Evolutionary conservation across 1,140 invertebrate species (phyloP).

Genomic region (Cherax quadricarinatus): DNA sequence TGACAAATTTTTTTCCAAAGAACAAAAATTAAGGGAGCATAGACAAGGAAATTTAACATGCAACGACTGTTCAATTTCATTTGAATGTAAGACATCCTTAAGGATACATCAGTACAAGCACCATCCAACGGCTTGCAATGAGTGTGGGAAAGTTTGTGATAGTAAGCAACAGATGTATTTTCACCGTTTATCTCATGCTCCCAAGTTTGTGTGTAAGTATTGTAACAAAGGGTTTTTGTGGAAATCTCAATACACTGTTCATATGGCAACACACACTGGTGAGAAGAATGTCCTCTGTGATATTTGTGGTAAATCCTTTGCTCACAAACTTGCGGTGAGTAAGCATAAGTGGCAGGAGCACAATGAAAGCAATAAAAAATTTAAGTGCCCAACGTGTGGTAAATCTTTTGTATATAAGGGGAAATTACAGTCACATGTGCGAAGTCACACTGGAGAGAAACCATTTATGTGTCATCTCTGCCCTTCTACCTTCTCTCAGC

Average conservation of each 20-base stretch:
- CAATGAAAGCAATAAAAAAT: slow-evolving; percentile 61
- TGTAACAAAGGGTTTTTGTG: slow-evolving; percentile 58
- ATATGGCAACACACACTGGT: slow-evolving; percentile 60
- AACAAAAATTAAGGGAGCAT: slow-evolving; percentile 49
- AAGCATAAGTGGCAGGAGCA: slow-evolving; percentile 66
- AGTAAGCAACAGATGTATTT: slow-evolving; percentile 66
- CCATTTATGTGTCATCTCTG: slow-evolving; percentile 49
- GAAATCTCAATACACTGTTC: slow-evolving; percentile 51
- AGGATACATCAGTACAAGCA: slow-evolving; percentile 55
- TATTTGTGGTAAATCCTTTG: slow-evolving; percentile 57
- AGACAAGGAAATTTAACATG: slow-evolving; percentile 46
- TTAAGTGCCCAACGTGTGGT: slow-evolving; percentile 46
- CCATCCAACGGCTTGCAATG: slow-evolving; percentile 53
- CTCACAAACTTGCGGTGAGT: slow-evolving; percentile 51
- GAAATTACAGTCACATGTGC: slow-evolving; percentile 50
- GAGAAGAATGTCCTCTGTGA: slow-evolving; percentile 49
- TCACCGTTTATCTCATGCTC: slow-evolving; percentile 46
- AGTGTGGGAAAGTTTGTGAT: slow-evolving; percentile 61
- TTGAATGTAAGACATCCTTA: slow-evolving; percentile 57
- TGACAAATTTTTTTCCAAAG: slow-evolving; percentile 60
- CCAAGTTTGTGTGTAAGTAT: slow-evolving; percentile 56
- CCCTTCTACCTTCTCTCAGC: slow-evolving; percentile 49
- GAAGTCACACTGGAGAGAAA: slow-evolving; percentile 58
- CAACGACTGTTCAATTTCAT: slow-evolving; percentile 40
- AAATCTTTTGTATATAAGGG: slow-evolving; percentile 57